Evolutionary conservation across 1,140 invertebrate species (phyloP).

Genomic region (Dinoponera quadriceps): DNA sequence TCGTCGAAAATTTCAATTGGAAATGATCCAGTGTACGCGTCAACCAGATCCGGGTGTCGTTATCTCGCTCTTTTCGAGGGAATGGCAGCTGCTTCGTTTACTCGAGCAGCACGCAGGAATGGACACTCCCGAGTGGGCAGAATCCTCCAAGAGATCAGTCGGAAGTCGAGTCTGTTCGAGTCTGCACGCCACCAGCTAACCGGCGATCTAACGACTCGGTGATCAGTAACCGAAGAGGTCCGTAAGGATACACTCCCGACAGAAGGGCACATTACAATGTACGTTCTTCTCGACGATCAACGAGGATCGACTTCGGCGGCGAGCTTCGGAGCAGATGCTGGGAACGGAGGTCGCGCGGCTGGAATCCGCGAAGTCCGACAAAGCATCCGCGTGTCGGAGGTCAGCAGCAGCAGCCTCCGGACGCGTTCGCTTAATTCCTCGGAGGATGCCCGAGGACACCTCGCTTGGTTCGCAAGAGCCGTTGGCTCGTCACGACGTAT

Average conservation of each 20-base stretch:
- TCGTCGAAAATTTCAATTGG: not conserved
- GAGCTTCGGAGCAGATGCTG: not conserved
- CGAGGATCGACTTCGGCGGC: not conserved
- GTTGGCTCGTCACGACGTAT: slow-evolving; percentile 44
- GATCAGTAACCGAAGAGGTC: not conserved
- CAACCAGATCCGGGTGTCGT: not conserved
- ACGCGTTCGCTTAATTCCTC: not conserved
- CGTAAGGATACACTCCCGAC: not conserved
- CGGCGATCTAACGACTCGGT: not conserved
- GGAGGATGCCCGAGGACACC: not conserved
- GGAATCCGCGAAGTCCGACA: not conserved
- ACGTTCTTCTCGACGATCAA: not conserved
- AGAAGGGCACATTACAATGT: not conserved
- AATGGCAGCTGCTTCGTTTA: not conserved
- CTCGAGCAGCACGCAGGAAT: slow-evolving; percentile 41
- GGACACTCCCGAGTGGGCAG: slow-evolving; percentile 48
- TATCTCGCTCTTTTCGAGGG: not conserved
- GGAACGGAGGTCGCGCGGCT: not conserved
- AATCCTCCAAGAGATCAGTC: not conserved
- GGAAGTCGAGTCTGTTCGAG: no score
- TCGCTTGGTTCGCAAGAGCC: slow-evolving; percentile 19
- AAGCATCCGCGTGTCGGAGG: not conserved
- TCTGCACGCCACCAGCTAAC: no score
- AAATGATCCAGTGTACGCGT: not conserved
- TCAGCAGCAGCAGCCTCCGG: not conserved